Base-by-base conservation (phyloP, 2,888 invertebrate species). In the Pterostichus niger region DNA sequence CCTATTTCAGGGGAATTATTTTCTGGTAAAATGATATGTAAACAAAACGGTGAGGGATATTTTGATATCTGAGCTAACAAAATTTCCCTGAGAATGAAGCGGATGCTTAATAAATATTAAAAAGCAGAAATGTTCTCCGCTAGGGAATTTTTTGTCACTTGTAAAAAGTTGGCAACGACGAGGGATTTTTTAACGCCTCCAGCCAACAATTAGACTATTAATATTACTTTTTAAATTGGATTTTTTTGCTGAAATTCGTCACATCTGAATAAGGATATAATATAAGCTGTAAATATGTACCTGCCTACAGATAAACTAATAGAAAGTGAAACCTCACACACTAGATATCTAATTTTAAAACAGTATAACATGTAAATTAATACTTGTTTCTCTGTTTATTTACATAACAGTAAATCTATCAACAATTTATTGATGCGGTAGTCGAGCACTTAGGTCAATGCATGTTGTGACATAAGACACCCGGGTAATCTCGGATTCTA, bases 11-110 rank as follows among this genome's bases (percentile, higher is more conserved):
- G 10, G 13, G 31, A 46, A 49, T 73, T 46, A 73, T 73, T 73
- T 73, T 4, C 73, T 73, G 49, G 59, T 11, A 73, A 17, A 68
- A 73, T 73, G 73, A 73, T 73, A 46, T 73, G 73, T 73, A 73
- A 73, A 73, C 73, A 73, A 73, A 73, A 73, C 46, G 49, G 46
- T 73, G 31, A 40, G 24, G 49, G 11, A 17, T 49, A 73, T 73
- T 73, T 49, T 73, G 46, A 73, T 73, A 73, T 73, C 31, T 49
- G 46, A 46, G 73, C 24, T 73, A 73, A 73, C 73, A 31, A 49
- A 73, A 73, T 73, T 73, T 73, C 31, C 6, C 49, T 6, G 24
- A 24, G 40, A 71, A 7, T 71, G 46, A 44, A 46, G 35, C 33
- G 35, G 49, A 17, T 31, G 73, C 73, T 46, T 73, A 73, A 73